Evolutionary conservation across 2,888 invertebrate genomes (phyloP).

Genomic region (Caenorhabditis afra): DNA sequence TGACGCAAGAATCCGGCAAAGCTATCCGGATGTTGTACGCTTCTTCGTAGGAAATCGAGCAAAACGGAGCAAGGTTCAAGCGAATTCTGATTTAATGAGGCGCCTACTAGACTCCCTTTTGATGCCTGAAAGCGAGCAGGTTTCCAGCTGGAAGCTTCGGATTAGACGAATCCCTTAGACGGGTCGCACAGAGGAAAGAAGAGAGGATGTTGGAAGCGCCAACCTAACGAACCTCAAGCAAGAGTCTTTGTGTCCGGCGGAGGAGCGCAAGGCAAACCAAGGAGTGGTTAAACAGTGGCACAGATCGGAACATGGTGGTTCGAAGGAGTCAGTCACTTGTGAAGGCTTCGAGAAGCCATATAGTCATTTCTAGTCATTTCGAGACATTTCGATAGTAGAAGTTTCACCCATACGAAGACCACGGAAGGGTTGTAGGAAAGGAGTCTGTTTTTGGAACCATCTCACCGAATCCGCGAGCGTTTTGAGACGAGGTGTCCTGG

Average conservation of each 20-base stretch:
- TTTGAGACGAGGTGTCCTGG: conserved; percentile 17
- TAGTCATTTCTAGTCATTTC: conserved; percentile 21
- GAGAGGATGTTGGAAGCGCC: conserved; percentile 12
- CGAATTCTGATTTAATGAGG: conserved; percentile 16
- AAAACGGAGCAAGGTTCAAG: conserved; percentile 18
- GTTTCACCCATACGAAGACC: conserved; percentile 36
- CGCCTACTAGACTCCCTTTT: conserved; percentile 44
- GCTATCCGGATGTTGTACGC: conserved; percentile 45
- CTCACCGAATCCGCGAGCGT: conserved; percentile 40
- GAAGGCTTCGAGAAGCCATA: not conserved
- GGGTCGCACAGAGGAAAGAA: conserved; percentile 13
- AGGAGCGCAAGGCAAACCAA: conserved; percentile 26
- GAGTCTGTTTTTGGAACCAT: conserved; percentile 30
- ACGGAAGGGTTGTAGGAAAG: not conserved
- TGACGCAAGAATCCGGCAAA: conserved; percentile 36
- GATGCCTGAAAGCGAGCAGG: conserved; percentile 50
- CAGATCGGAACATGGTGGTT: not conserved
- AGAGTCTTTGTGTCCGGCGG: conserved; percentile 15
- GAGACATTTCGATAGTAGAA: conserved; percentile 7
- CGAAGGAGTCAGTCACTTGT: conserved; percentile 3
- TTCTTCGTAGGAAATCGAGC: conserved; percentile 22
- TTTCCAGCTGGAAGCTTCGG: conserved; percentile 20
- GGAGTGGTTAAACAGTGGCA: conserved; percentile 11
- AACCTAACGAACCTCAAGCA: conserved; percentile 54
- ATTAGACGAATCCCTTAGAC: conserved; percentile 32